phyloP scores from a whole-genome alignment of 2,113 vertebrate genomes.

The Synodontis membranacea region DNA sequence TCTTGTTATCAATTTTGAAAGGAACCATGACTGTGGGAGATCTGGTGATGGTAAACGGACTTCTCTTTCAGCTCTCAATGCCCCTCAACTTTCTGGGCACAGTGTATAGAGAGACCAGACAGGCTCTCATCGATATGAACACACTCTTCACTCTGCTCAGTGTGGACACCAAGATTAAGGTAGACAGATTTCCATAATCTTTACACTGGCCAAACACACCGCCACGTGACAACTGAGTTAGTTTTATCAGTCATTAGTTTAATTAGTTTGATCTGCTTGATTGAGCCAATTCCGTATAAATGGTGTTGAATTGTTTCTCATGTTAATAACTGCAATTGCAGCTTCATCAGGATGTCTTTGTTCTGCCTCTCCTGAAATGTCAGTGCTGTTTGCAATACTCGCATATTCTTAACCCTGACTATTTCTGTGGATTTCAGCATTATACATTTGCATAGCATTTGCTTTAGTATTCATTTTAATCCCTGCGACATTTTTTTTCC shows the following conservation, averaged over 20 bases:
- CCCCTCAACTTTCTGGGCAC: slow-evolving; percentile 98
- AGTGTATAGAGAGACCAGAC: slow-evolving; percentile 96
- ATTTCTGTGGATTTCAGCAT: slow-evolving; percentile 4
- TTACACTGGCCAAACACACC: background rate
- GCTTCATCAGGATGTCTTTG: slow-evolving; percentile 24
- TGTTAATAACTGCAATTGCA: slow-evolving; percentile 7
- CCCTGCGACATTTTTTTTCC: background rate
- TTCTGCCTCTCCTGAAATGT: slow-evolving; percentile 22
- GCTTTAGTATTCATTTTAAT: slow-evolving; percentile 34
- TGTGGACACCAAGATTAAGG: slow-evolving; percentile 94
- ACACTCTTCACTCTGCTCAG: slow-evolving; percentile 93
- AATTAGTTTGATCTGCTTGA: background rate
- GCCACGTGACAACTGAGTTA: background rate
- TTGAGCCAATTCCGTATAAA: background rate
- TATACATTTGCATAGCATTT: slow-evolving; percentile 20
- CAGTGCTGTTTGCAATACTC: slow-evolving; percentile 28
- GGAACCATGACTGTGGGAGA: slow-evolving; percentile 94
- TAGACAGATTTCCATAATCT: slow-evolving; percentile 51
- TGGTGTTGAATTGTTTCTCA: slow-evolving; percentile 14
- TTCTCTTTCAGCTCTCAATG: slow-evolving; percentile 96
- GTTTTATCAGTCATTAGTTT: background rate
- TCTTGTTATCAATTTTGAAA: slow-evolving; percentile 49
- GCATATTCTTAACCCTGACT: background rate
- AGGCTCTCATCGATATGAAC: slow-evolving; percentile 98
- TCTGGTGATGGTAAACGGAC: slow-evolving; percentile 97